Base-by-base conservation (phyloP, 2,888 invertebrate genomes). In the Agonopterix arenella region DNA sequence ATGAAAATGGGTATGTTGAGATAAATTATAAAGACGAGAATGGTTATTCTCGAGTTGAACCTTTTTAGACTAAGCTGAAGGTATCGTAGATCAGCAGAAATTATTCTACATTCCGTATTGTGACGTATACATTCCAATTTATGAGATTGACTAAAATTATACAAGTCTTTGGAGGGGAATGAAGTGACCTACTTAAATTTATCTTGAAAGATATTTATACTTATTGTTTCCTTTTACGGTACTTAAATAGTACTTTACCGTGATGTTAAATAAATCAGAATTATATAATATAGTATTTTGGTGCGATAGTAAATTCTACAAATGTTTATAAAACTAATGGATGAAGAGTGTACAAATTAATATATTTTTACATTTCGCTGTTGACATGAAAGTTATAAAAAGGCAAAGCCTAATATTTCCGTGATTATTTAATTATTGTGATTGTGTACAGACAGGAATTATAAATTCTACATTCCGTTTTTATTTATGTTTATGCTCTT, bases 351-450 rank as follows among this genome's bases (percentile, higher is more conserved):
- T 89, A 89, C 88, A 88, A 88, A 88, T 84, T 86, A 85, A 85
- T 85, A 86, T 88, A 86, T 88, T 88, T 88, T 86, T 88, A 86
- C 84, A 88, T 84, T 83, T 85, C 77, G 75, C 82, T 84, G 83
- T 84, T 81, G 80, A 84, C 75, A 80, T 76, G 65, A 43, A 73
- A 63, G 76, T 80, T 80, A 76, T 73, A 66, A 66, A 71, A 74
- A 77, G 88, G 89, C 88, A 77, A 72, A 86, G 88, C 88, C 88
- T 85, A 62, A 45, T 66, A 67, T 75, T 76, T 78, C 84, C 83
- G 84, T 81, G 85, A 84, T 84, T 79, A 66, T 81, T 83, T 80
- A 69, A 76, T 80, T 77, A 84, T 80, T 86, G 88, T 88, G 89
- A 86, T 89, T 64, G 68, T 79, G 70, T 76, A 82, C 76, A 81